Evolutionary conservation across 2,888 invertebrate genomes (phyloP).

Genomic region (Nemapogon koenigi): DNA sequence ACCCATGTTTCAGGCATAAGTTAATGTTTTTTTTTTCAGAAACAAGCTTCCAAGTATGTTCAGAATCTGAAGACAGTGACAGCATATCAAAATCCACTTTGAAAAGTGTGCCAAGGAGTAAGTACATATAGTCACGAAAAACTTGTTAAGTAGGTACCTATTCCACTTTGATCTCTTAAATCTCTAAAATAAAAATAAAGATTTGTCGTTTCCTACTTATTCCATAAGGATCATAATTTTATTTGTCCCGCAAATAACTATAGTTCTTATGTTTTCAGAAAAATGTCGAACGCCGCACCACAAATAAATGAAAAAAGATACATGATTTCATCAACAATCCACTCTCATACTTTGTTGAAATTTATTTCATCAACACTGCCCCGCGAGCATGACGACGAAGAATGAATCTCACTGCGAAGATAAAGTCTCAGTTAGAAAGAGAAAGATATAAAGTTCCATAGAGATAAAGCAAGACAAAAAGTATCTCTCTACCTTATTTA

Average conservation of each 20-base stretch:
- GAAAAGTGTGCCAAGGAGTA: slow-evolving; percentile 54
- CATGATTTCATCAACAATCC: no score
- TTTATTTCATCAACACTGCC: no score
- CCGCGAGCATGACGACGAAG: no score
- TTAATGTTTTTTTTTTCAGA: slow-evolving; percentile 37
- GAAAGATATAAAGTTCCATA: no score
- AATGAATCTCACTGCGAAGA: no score
- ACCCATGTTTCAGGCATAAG: no score
- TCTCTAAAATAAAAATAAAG: background rate
- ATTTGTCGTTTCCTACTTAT: no score
- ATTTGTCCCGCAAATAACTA: background rate
- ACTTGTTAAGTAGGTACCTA: background rate
- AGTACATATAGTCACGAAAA: slow-evolving; percentile 20
- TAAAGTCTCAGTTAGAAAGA: no score
- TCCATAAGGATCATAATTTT: background rate
- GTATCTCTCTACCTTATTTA: no score
- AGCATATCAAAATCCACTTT: slow-evolving; percentile 58
- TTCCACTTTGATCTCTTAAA: background rate
- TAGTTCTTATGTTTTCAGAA: slow-evolving; percentile 32
- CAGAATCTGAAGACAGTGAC: slow-evolving; percentile 60
- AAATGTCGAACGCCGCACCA: slow-evolving; percentile 51
- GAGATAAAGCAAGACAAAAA: no score
- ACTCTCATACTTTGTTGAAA: no score
- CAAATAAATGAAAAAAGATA: slow-evolving; percentile 39
- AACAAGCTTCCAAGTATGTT: slow-evolving; percentile 59